phyloP scores from a whole-genome alignment of 2,888 invertebrate genomes.

The Teinopalpus imperialis region DNA sequence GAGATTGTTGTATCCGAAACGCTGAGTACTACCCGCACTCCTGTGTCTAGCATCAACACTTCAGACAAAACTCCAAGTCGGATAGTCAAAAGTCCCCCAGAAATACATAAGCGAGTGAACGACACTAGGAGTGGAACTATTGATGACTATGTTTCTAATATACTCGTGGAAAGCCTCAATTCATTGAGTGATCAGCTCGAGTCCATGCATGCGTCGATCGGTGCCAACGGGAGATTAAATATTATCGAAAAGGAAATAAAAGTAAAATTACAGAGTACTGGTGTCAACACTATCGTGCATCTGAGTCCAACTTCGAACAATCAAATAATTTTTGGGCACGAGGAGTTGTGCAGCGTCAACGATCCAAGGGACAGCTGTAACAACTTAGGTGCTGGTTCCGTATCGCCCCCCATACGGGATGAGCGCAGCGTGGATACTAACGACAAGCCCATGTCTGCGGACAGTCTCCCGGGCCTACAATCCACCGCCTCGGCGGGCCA shows the following conservation, averaged over 20 bases:
- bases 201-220: slow-evolving; percentile 63
- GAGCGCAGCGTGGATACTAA: slow-evolving; percentile 50
- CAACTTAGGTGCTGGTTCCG: slow-evolving; percentile 35
- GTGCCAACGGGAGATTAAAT: slow-evolving; percentile 60
- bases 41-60: slow-evolving; percentile 31
- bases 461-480: too few species aligned
- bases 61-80: slow-evolving; percentile 31
- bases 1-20: slow-evolving; percentile 74
- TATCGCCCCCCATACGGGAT: slow-evolving; percentile 44
- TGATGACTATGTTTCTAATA: slow-evolving; percentile 76
- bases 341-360: slow-evolving; percentile 58
- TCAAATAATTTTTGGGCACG: slow-evolving; percentile 74
- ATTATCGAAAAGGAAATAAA: slow-evolving; percentile 78
- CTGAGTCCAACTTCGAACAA: slow-evolving; percentile 73
- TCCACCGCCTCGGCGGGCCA: too few species aligned
- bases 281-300: slow-evolving; percentile 74
- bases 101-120: slow-evolving; percentile 30
- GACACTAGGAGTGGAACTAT: slow-evolving; percentile 51
- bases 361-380: slow-evolving; percentile 43
- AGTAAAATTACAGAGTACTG: slow-evolving; percentile 72
- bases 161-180: slow-evolving; percentile 76
- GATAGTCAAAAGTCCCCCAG: slow-evolving; percentile 31
- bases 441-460: slow-evolving; percentile 44
- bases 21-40: slow-evolving; percentile 38
- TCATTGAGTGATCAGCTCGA: slow-evolving; percentile 73